Evolutionary conservation across 2,888 invertebrate species (phyloP).

Genomic region (Agrilus mali): DNA sequence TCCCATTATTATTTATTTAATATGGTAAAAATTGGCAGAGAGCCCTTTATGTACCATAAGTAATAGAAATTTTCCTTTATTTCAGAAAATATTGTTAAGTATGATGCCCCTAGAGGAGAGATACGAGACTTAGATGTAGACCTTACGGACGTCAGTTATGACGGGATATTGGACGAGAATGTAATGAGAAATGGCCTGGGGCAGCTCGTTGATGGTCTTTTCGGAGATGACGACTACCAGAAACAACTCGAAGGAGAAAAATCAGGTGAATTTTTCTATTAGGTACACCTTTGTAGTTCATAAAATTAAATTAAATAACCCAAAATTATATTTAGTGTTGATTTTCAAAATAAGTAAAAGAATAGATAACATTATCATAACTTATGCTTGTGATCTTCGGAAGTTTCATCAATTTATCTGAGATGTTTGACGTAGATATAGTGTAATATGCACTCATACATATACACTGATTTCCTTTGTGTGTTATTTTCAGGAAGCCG

Average conservation of each 20-base stretch:
- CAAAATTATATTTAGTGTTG: no score
- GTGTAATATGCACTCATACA: background rate
- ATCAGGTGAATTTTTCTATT: conserved; percentile 34
- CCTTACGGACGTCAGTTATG: conserved; percentile 70
- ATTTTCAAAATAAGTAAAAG: no score
- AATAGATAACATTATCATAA: no score
- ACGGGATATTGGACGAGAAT: conserved; percentile 48
- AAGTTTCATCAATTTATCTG: no score
- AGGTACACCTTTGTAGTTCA: no score
- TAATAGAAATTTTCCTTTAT: conserved; percentile 12
- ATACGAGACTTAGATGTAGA: conserved; percentile 49
- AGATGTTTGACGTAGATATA: background rate
- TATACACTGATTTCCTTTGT: conserved; percentile 1
- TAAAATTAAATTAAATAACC: no score
- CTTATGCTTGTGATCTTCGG: no score
- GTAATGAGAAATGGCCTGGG: conserved; percentile 60
- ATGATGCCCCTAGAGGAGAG: conserved; percentile 54
- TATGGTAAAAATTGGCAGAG: background rate
- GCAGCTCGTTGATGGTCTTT: conserved; percentile 65
- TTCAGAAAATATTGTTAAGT: conserved; percentile 54
- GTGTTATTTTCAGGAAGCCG: conserved; percentile 39
- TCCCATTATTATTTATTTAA: no score
- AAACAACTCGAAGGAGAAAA: conserved; percentile 44
- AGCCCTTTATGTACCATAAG: background rate
- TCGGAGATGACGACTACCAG: conserved; percentile 54